These are phyloP conservation scores for Apodemus agrarius DNA, from an alignment of 2,797 vertebrate species.

Conservation along the genomic window DNA sequence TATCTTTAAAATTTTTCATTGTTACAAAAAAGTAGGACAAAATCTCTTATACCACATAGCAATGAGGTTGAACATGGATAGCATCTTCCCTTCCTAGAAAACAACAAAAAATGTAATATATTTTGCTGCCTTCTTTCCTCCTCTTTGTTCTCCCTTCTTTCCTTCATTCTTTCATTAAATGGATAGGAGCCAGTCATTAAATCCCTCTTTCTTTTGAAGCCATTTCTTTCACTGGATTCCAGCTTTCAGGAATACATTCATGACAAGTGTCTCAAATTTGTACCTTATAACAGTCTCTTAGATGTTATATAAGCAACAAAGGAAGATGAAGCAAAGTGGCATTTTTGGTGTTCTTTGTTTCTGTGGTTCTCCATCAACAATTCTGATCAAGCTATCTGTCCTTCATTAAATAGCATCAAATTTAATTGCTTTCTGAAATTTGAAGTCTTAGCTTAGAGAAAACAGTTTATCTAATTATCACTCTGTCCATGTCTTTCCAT, in stretches of 20 bases:
- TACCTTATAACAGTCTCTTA: not conserved
- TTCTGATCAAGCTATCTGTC: not conserved
- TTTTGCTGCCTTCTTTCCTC: not conserved
- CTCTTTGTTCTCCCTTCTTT: not conserved
- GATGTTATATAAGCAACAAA: not conserved
- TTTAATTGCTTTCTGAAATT: slow-evolving; percentile 14
- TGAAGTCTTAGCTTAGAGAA: not conserved
- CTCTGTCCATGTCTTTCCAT: not conserved
- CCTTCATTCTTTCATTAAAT: not conserved
- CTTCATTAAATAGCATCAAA: not conserved
- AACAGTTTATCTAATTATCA: not conserved
- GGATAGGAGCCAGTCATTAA: not conserved
- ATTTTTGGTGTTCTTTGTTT: not conserved
- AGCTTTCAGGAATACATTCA: not conserved
- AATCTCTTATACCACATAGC: not conserved
- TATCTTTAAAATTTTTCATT: not conserved
- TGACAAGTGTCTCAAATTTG: not conserved
- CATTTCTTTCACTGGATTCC: not conserved
- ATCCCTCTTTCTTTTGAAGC: not conserved
- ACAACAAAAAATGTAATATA: not conserved
- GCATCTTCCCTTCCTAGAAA: not conserved
- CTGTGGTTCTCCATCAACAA: not conserved
- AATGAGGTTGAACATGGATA: not conserved
- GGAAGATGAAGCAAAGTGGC: not conserved
- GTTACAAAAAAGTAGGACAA: not conserved